Percentiles rank a stretch among this genome's conserved stretches.
Evolutionary conservation across 2,888 invertebrate species (phyloP).

Genomic region (Caenorhabditis auriculariae): DNA sequence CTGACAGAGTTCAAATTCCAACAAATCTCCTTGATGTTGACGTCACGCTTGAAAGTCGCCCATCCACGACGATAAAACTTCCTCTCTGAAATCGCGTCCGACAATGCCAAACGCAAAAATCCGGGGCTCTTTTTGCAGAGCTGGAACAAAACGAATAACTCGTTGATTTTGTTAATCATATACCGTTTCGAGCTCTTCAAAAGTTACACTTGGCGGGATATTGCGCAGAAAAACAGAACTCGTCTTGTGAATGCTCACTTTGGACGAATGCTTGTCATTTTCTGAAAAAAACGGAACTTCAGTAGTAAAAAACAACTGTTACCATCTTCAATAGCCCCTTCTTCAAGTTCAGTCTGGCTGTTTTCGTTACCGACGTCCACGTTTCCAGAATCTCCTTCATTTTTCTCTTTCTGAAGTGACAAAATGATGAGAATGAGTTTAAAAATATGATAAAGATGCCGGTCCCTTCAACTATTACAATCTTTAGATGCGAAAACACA

Average conservation of each 20-base stretch:
- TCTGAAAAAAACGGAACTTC: constrained; percentile 1
- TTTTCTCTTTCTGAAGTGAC: no score
- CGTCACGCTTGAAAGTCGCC: constrained; percentile 87
- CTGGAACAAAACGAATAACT: constrained; percentile 68
- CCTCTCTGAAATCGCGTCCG: constrained; percentile 93
- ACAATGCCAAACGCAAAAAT: constrained; percentile 89
- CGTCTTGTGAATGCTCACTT: constrained; percentile 76
- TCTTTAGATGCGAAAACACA: no score
- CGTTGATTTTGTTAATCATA: constrained; percentile 65
- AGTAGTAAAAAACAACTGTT: no score
- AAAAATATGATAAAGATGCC: no score
- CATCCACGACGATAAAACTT: constrained; percentile 95
- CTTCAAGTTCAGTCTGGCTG: constrained; percentile 15
- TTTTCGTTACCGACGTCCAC: constrained; percentile 10
- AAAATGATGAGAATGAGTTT: no score
- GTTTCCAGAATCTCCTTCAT: no score
- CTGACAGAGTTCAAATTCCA: constrained; percentile 96
- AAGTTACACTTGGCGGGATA: constrained; percentile 90
- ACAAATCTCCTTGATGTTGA: constrained; percentile 98
- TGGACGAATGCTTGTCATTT: constrained; percentile 19
- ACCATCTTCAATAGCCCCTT: constrained; percentile 25
- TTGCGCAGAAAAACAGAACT: constrained; percentile 94
- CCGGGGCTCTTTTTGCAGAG: constrained; percentile 88
- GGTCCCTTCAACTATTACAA: no score
- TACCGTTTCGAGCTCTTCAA: constrained; percentile 92